Evolutionary conservation across 2,888 invertebrate species (phyloP), one percentile per base, ranked within the genome.

Genomic region (Dastarcus helophoroides): DNA sequence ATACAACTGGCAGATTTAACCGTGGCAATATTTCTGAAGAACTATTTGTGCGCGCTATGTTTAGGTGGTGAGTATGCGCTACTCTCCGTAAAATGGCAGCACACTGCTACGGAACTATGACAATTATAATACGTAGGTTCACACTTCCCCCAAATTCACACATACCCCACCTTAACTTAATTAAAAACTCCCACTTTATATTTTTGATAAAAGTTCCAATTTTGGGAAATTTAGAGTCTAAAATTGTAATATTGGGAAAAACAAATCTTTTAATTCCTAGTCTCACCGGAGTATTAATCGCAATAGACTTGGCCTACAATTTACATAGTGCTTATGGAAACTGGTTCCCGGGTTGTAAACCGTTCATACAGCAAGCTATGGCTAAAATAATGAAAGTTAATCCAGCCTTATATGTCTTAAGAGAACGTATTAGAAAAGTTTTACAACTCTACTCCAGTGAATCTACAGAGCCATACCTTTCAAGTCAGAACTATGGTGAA

Each of bases 361-460:
- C 97, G 0, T 71, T 98, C 9, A 95, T 98, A 49, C 97, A 97
- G 54, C 94, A 95, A 62, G 95, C 98, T 0, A 97, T 98, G 98
- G 97, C 97, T 0, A 98, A 98, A 65, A 97, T 99, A 46, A 98
- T 98, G 93, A 99, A 98, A 62, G 97, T 98, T 0, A 99, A 98
- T 67, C 98, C 98, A 0, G 98, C 98, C 1, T 64, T 98, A 40
- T 98, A 98, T 62, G 98, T 98, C 43, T 62, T 98, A 35, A 71
- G 98, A 14, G 98, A 98, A 62, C 82, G 98, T 48, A 97, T 98
- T 39, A 75, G 98, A n/a, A 98, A 98, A 62, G 98, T 97, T 2
- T 64, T 98, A 36, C 97, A 98, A 53, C 68, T 99, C 27, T 99
- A 98, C 64, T 94, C 94, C 1, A 95, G 95, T 0, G 98, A 98